These are phyloP conservation scores for Monodelphis domestica DNA, from an alignment of 2,797 vertebrate species.

Conservation along the genomic window DNA sequence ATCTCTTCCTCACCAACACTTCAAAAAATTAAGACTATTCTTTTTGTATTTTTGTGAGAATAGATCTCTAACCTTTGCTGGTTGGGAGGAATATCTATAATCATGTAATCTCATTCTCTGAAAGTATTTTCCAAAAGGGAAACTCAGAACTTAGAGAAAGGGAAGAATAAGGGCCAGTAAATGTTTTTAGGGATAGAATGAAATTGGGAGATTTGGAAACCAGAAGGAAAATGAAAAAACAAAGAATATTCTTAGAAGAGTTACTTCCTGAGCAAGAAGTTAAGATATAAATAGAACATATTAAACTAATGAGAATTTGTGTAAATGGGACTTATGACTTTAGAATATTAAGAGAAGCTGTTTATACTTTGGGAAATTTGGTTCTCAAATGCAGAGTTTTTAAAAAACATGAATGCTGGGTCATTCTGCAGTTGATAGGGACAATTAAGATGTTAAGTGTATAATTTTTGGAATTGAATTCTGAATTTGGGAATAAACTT, in stretches of 20 bases:
- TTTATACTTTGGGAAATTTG: background rate
- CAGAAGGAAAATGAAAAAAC: background rate
- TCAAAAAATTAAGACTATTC: background rate
- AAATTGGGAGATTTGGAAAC: conserved; percentile 19
- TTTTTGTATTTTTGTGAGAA: conserved; percentile 7
- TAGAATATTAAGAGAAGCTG: background rate
- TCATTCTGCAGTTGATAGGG: background rate
- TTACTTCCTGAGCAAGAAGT: conserved; percentile 5
- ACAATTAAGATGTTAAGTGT: conserved; percentile 16
- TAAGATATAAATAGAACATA: conserved; percentile 15
- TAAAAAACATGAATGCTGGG: background rate
- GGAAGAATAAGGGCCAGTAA: background rate
- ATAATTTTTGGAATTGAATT: conserved; percentile 24
- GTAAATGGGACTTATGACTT: conserved; percentile 11
- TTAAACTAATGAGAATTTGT: background rate
- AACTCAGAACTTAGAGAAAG: background rate
- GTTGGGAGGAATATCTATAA: background rate
- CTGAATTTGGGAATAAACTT: conserved; percentile 23
- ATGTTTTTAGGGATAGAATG: conserved; percentile 1
- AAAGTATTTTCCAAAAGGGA: background rate
- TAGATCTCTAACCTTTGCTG: background rate
- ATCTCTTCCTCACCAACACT: background rate
- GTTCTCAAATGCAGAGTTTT: conserved; percentile 25
- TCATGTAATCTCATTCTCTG: background rate
- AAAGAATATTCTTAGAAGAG: background rate